These are phyloP conservation scores for Periophthalmus magnuspinnatus DNA, from an alignment of 2,797 vertebrate species.

Conservation along the genomic window DNA sequence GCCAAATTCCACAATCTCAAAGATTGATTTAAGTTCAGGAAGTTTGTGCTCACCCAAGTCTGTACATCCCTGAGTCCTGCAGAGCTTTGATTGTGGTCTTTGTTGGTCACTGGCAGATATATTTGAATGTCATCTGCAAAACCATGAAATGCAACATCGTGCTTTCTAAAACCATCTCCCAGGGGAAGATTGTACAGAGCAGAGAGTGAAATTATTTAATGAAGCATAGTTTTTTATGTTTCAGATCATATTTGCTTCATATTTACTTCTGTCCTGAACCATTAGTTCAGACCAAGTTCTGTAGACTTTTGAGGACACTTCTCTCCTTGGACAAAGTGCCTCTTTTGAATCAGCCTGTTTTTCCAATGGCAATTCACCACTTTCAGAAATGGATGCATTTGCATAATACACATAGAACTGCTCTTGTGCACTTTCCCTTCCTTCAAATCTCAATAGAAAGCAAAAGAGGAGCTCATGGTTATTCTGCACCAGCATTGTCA, in stretches of 20 bases:
- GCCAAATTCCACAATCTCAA: too few species aligned
- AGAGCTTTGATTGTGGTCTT: too few species aligned
- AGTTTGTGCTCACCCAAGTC: too few species aligned
- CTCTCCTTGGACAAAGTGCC: slow-evolving; percentile 14
- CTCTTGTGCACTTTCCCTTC: slow-evolving; percentile 17
- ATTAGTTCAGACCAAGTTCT: not conserved
- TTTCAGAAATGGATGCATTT: slow-evolving; percentile 26
- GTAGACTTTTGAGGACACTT: slow-evolving; percentile 4
- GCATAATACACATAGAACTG: slow-evolving; percentile 34
- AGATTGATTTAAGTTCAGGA: too few species aligned
- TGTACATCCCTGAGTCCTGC: too few species aligned
- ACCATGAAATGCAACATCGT: too few species aligned
- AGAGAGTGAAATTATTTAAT: not conserved
- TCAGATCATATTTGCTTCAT: not conserved
- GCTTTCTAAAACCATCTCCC: too few species aligned
- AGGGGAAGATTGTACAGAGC: too few species aligned
- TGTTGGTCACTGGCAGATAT: too few species aligned
- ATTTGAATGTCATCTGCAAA: too few species aligned
- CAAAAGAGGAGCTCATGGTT: slow-evolving; percentile 23
- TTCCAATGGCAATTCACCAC: slow-evolving; percentile 13
- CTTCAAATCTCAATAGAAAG: slow-evolving; percentile 28
- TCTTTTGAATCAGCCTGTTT: slow-evolving; percentile 17
- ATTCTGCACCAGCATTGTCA: slow-evolving; percentile 28
- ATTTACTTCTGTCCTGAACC: not conserved
- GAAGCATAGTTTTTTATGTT: slow-evolving; percentile 7